A percentile compares a stretch with the other conserved stretches of the same genome.
These are phyloP conservation scores for Oncorhynchus keta DNA, from an alignment of 2,113 vertebrate species.

Conservation along the genomic window DNA sequence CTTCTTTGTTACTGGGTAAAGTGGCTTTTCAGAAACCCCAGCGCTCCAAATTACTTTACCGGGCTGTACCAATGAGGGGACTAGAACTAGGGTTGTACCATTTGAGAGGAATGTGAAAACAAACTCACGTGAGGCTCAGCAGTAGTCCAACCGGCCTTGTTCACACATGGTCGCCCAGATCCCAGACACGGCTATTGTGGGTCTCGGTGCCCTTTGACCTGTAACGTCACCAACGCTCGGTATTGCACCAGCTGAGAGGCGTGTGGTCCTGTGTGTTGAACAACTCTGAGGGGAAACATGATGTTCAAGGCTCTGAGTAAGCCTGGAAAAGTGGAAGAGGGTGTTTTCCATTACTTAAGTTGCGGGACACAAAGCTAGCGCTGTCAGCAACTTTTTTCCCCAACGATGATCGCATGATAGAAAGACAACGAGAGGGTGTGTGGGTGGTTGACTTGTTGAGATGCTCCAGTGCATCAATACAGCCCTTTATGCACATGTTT, in stretches of 20 bases:
- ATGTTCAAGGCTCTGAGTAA: not conserved
- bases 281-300: not conserved
- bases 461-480: not conserved
- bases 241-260: not conserved
- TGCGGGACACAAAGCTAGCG: not conserved
- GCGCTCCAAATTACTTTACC: not conserved
- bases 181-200: constrained; percentile 21
- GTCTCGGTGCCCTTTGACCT: constrained; percentile 14
- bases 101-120: not conserved
- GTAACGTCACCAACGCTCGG: constrained; percentile 22
- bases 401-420: not conserved
- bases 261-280: not conserved
- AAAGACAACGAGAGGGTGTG: not conserved
- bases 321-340: not conserved
- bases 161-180: constrained; percentile 11
- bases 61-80: not conserved
- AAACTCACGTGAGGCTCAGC: not conserved
- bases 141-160: constrained; percentile 14
- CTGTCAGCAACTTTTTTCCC: not conserved
- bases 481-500: not conserved
- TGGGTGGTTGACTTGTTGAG: not conserved
- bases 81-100: too few species aligned
- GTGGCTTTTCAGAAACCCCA: constrained; percentile 15
- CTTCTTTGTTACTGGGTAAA: constrained; percentile 5
- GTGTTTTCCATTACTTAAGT: constrained; percentile 11